phyloP scores from a whole-genome alignment of 1,140 invertebrate species.

The Adoxophyes honmai region DNA sequence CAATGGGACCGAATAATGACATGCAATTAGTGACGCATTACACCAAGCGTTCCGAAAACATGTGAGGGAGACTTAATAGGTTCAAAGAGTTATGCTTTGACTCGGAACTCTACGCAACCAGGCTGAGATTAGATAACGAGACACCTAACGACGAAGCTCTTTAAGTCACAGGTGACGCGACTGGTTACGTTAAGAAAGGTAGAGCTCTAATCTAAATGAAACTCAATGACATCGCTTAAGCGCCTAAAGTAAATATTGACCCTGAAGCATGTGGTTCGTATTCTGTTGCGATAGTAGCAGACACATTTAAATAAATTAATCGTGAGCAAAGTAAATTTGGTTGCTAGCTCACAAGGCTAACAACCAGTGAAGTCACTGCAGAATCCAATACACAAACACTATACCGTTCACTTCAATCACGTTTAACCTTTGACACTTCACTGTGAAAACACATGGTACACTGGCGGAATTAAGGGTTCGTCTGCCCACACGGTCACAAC shows the following conservation, averaged over 20 bases:
- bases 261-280: constrained; percentile 38
- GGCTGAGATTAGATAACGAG: constrained; percentile 4
- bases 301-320: constrained; percentile 56
- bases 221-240: neutral
- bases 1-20: constrained; percentile 33
- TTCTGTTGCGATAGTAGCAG: constrained; percentile 47
- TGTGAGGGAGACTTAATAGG: constrained; percentile 1
- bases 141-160: neutral
- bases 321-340: constrained; percentile 36
- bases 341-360: constrained; percentile 53
- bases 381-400: constrained; percentile 28
- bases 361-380: constrained; percentile 48
- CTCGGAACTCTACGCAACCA: neutral
- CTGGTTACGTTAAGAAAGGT: too few species aligned
- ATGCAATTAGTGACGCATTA: constrained; percentile 41
- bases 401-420: constrained; percentile 59
- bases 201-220: too few species aligned
- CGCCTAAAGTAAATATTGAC: constrained; percentile 24
- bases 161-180: neutral
- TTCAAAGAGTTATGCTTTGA: constrained; percentile 1
- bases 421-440: constrained; percentile 50
- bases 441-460: constrained; percentile 24
- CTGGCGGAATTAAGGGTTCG: neutral
- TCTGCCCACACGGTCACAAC: neutral
- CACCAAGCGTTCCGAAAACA: constrained; percentile 30